These are phyloP conservation scores for Panthera uncia DNA, from an alignment of 2,113 vertebrate species.

Conservation along the genomic window DNA sequence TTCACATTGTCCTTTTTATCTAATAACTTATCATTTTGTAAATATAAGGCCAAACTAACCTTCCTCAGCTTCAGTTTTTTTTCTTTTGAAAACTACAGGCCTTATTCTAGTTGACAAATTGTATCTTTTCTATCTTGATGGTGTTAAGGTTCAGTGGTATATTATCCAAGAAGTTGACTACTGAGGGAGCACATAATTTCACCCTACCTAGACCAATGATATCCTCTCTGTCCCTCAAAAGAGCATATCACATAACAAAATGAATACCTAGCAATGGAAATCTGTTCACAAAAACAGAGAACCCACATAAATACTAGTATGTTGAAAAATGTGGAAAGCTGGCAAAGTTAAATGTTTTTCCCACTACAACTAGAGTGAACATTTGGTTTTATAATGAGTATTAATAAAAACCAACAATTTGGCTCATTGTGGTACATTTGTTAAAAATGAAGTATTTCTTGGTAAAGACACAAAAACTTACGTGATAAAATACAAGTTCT, in stretches of 20 bases:
- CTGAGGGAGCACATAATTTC: neutral
- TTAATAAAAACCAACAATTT: neutral
- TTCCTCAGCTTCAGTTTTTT: neutral
- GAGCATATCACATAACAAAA: neutral
- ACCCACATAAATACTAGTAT: neutral
- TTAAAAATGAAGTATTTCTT: neutral
- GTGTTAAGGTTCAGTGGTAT: neutral
- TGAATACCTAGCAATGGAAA: neutral
- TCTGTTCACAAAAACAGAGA: neutral
- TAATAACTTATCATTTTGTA: neutral
- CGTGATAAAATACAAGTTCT: neutral
- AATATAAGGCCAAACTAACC: neutral
- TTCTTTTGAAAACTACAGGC: neutral
- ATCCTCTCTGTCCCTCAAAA: neutral
- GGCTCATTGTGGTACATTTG: neutral
- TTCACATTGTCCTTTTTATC: neutral
- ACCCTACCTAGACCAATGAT: neutral
- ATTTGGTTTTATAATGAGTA: neutral
- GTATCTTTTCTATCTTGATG: neutral
- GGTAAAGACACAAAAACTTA: neutral
- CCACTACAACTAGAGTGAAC: neutral
- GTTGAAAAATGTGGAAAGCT: neutral
- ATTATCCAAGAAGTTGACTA: neutral
- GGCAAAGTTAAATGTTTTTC: neutral
- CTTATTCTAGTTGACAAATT: neutral